These are phyloP conservation scores for Erpornis zantholeuca DNA, from an alignment of 2,113 vertebrate species.

Conservation along the genomic window DNA sequence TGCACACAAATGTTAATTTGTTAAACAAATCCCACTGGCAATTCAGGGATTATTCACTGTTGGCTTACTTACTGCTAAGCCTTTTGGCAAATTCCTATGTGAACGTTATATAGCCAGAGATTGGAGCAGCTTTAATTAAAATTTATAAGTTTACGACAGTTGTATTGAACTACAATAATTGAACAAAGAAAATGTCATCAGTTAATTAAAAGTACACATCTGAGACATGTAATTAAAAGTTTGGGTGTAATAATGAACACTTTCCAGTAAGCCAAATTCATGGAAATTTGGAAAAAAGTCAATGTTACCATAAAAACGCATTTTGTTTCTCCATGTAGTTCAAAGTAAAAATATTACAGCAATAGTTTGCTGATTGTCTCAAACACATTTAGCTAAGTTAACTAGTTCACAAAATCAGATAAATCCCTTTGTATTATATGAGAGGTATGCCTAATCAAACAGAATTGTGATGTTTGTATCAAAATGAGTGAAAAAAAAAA, in stretches of 20 bases:
- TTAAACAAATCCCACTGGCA: slow-evolving; percentile 73
- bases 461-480: background rate
- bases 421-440: background rate
- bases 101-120: slow-evolving; percentile 54
- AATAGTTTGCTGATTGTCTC: background rate
- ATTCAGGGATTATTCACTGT: slow-evolving; percentile 71
- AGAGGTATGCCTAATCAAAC: background rate
- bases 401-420: background rate
- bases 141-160: slow-evolving; percentile 77
- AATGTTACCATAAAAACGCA: background rate
- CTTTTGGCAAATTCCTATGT: slow-evolving; percentile 75
- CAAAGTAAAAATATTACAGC: background rate
- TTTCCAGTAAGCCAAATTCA: slow-evolving; percentile 49
- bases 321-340: background rate
- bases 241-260: slow-evolving; percentile 49
- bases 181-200: slow-evolving; percentile 75
- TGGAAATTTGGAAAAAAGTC: background rate
- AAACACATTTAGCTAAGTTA: background rate
- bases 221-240: slow-evolving; percentile 75
- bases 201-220: slow-evolving; percentile 77
- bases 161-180: slow-evolving; percentile 71
- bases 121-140: slow-evolving; percentile 76
- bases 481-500: background rate
- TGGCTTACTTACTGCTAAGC: slow-evolving; percentile 74
- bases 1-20: slow-evolving; percentile 75